Evolutionary conservation across 2,888 invertebrate genomes (phyloP), one percentile per base, ranked within the genome.

Genomic region (Chloroclysta siterata): DNA sequence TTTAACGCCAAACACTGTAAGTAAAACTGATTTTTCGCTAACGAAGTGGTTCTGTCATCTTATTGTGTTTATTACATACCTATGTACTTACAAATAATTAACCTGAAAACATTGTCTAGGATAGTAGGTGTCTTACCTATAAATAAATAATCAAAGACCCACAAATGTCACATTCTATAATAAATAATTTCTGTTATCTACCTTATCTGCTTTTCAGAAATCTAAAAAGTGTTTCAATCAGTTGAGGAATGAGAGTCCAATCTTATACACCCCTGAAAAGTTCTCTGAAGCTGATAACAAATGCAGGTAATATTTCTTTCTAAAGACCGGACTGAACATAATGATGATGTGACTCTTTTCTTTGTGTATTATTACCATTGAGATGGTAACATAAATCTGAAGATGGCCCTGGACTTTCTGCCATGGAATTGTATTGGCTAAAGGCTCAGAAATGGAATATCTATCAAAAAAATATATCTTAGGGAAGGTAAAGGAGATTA

Each of bases 1-100:
- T 80, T 80, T 87, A 77, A 88, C 93, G 66, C 90, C 93, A 60
- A 87, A 78, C 81, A 76, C 78, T 74, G 93, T 93, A 83, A 88
- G 93, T 87, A 69, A 61, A 44, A 17, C 17, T 11, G 8, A 17
- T 17, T 46, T 17, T 17, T 15, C 44, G 14, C 14, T 8, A 42
- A 1, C 42, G 14, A 7, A 14, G 42, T 42, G 14, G 5, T 14
- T 15, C 7, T 44, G 15, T 15, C 3, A 1, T 44, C 0, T 8
- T 15, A 14, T 44, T 33, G 33, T 6, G 33, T 3, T 3, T 22
- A 22, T 22, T 22, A 22, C 22, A n/a, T n/a, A n/a, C n/a, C n/a
- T n/a, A n/a, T n/a, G n/a, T n/a, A n/a, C n/a, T n/a, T n/a, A n/a
- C n/a, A n/a, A n/a, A n/a, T n/a, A n/a, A n/a, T n/a, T n/a, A 22